A percentile compares a stretch with the other conserved stretches of the same genome.
phyloP scores from a whole-genome alignment of 2,113 vertebrate species.

The Protomyctophum bolini region DNA sequence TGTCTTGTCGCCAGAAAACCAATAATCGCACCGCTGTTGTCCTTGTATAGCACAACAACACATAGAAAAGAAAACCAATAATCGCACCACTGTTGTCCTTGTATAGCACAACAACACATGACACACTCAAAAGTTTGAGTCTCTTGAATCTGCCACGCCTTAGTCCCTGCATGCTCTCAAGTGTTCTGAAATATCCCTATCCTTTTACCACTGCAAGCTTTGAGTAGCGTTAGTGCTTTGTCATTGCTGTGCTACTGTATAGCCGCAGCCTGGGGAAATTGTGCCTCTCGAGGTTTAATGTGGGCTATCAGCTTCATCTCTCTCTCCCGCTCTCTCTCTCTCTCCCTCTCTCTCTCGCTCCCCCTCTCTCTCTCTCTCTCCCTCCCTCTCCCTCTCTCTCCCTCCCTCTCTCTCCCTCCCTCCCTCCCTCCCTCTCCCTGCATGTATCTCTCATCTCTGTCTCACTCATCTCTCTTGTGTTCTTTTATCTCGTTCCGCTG shows the following conservation, averaged over 20 bases:
- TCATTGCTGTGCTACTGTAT: not conserved
- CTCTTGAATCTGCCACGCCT: conserved; percentile 2
- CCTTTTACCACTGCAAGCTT: not conserved
- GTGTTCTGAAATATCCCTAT: not conserved
- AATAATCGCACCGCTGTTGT: no score
- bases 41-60: no score
- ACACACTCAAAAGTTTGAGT: no score
- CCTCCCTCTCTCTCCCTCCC: not conserved
- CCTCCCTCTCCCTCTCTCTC: not conserved
- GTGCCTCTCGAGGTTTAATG: conserved; percentile 8
- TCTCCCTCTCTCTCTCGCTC: conserved; percentile 2
- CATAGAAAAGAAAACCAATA: no score
- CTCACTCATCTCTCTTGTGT: not conserved
- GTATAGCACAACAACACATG: no score
- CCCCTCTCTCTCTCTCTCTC: not conserved
- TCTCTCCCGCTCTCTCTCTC: conserved; percentile 1
- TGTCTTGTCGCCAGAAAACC: no score
- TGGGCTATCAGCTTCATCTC: not conserved
- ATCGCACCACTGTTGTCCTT: no score
- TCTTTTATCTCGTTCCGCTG: not conserved
- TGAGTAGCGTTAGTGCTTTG: not conserved
- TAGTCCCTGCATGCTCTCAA: not conserved
- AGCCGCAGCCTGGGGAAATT: conserved; percentile 12
- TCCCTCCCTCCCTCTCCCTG: not conserved
- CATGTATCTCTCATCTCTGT: not conserved